phyloP scores from a whole-genome alignment of 2,113 vertebrate species.

The Sylvilagus bachmani region DNA sequence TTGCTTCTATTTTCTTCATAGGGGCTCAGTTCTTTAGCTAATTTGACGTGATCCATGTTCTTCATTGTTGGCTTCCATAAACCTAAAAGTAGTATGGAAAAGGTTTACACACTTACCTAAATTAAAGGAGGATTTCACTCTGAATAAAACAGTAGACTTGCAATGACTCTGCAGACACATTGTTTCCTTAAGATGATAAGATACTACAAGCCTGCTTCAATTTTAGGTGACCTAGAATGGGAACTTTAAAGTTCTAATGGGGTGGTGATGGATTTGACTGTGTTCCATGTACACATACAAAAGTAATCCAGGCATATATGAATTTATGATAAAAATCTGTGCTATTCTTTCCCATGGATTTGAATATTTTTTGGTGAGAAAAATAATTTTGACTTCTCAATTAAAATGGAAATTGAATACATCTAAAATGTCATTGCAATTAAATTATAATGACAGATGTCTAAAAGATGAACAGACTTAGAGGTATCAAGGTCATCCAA shows the following conservation, averaged over 20 bases:
- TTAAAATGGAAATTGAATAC: conserved; percentile 72
- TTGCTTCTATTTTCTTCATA: background rate
- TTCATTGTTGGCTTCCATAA: background rate
- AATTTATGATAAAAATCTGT: conserved; percentile 29
- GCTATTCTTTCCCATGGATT: conserved; percentile 51
- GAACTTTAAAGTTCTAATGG: background rate
- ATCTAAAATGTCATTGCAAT: conserved; percentile 25
- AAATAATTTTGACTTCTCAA: background rate
- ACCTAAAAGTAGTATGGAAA: background rate
- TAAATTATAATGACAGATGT: conserved; percentile 30
- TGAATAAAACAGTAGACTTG: conserved; percentile 28
- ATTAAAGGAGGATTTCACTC: background rate
- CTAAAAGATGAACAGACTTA: conserved; percentile 38
- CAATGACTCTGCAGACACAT: background rate
- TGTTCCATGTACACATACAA: background rate
- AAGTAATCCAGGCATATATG: background rate
- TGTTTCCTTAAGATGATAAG: background rate
- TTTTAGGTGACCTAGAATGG: background rate
- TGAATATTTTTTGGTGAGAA: conserved; percentile 58
- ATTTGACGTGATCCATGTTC: background rate
- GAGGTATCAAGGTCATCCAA: conserved; percentile 26
- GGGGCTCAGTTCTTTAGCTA: background rate
- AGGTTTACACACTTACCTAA: background rate
- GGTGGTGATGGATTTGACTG: background rate
- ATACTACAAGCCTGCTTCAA: background rate